A percentile compares a stretch with the other conserved stretches of the same genome.
phyloP scores from a whole-genome alignment of 2,888 invertebrate genomes.

The Heteropelma amictum region DNA sequence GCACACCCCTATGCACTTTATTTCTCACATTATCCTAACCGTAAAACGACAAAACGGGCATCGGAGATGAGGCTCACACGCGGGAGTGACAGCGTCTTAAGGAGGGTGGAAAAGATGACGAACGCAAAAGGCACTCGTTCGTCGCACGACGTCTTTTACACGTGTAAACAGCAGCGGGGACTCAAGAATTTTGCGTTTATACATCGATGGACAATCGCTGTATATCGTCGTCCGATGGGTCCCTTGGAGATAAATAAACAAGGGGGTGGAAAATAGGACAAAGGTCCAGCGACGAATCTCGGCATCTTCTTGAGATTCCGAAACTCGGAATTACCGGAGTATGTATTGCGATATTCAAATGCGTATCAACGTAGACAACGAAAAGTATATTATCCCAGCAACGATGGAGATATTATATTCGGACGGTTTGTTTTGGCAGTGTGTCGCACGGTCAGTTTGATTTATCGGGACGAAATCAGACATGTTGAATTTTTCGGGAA shows the following conservation, averaged over 20 bases:
- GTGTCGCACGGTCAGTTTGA: conserved; percentile 73
- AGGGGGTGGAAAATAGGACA: background rate
- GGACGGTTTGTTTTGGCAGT: conserved; percentile 16
- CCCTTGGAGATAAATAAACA: background rate
- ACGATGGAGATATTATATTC: conserved; percentile 49
- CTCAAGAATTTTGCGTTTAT: too few species aligned
- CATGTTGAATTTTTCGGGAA: conserved; percentile 74
- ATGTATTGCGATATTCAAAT: background rate
- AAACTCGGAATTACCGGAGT: background rate
- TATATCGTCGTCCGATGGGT: too few species aligned
- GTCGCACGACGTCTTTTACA: background rate
- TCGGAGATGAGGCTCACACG: conserved; percentile 39
- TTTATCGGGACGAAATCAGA: conserved; percentile 74
- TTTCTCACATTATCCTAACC: conserved; percentile 29
- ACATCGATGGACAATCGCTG: too few species aligned
- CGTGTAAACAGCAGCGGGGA: conserved; percentile 25
- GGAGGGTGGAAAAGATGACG: conserved; percentile 29
- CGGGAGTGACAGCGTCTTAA: conserved; percentile 29
- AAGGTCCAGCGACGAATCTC: conserved; percentile 11
- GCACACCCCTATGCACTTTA: conserved; percentile 13
- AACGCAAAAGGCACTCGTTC: background rate
- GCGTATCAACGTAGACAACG: conserved; percentile 13
- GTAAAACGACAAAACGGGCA: conserved; percentile 41
- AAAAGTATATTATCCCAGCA: conserved; percentile 37
- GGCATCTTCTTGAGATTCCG: background rate